Evolutionary conservation across 2,113 vertebrate species (phyloP), one percentile per base, ranked within the genome.

Genomic region (Sapajus apella): DNA sequence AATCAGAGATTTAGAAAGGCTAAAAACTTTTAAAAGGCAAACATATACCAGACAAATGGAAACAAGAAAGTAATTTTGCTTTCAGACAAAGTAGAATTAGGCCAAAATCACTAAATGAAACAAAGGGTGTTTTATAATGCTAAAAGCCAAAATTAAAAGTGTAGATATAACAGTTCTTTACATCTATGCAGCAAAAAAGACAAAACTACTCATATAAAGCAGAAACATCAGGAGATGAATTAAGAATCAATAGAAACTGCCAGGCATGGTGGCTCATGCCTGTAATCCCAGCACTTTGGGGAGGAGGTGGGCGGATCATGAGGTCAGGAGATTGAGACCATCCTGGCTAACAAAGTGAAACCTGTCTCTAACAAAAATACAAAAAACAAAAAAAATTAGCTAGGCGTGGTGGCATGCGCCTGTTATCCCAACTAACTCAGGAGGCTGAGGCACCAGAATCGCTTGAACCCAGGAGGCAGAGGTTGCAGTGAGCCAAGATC

Each of bases 111-210:
- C 61, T 85, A 82, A 82, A 68, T 81, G 14, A 91, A 94, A 87
- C 56, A 94, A 17, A 92, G 13, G 47, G 13, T 94, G 91, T 83
- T 88, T 94, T 66, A 88, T 77, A 82, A 37, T n/a, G 37, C 40
- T 80, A 64, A 93, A 93, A 85, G 35, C 64, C 50, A 93, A 96
- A 93, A 64, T 87, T 84, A 32, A 72, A 96, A 86, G 52, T 76
- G 50, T 77, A 77, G 32, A 76, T 45, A 30, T n/a, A 80, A 80
- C 7, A 70, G 64, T 25, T 88, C 23, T 80, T 14, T 32, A 21
- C 64, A 82, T 55, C 40, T 80, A 72, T 25, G 13, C 43, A 70
- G n/a, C 43, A 91, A 52, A 87, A 92, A 82, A 64, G 32, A 96
- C 14, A 85, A 93, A 93, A 30, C 11, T 6, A 73, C 4, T 32